Conservation (phyloP, 2,888 invertebrate species). For the Cyrtodaria siliqua region DNA sequence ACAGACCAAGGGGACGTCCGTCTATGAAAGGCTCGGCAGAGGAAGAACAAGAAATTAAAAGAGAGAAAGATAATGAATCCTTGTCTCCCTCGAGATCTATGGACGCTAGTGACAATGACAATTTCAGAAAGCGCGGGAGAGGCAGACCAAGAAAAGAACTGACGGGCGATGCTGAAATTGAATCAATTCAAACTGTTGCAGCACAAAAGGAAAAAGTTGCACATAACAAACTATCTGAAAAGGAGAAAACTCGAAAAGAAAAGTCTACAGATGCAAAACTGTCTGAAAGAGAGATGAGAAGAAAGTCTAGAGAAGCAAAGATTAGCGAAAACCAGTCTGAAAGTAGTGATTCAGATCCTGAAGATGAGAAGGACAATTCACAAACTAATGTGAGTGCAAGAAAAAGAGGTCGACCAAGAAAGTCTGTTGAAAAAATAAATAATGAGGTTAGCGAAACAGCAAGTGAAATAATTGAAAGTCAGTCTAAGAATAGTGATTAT, state of each 20-base stretch:
- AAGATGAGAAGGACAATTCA: constrained; percentile 2
- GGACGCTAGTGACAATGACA: not conserved
- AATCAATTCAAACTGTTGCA: not conserved
- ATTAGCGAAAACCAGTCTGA: constrained; percentile 17
- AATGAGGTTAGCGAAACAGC: not conserved
- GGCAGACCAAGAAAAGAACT: constrained; percentile 42
- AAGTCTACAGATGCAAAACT: not conserved
- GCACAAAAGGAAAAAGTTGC: too few relatives aligned
- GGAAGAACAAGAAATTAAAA: not conserved
- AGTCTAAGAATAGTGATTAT: not conserved
- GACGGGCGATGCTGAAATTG: not conserved
- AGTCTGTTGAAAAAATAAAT: constrained; percentile 1
- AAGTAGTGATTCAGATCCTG: constrained; percentile 31
- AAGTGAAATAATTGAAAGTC: too few relatives aligned
- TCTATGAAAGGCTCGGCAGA: constrained; percentile 1
- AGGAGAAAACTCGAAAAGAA: not conserved
- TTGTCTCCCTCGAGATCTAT: not conserved
- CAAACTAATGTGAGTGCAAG: constrained; percentile 12
- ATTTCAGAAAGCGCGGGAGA: constrained; percentile 32
- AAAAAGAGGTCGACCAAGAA: constrained; percentile 41
- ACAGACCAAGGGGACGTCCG: constrained; percentile 21
- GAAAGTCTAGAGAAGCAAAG: constrained; percentile 23
- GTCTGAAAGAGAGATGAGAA: constrained; percentile 20
- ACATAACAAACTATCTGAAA: not conserved
- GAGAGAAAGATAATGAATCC: not conserved